Conservation (phyloP, 2,797 vertebrate species). For the Scleropages formosus region DNA sequence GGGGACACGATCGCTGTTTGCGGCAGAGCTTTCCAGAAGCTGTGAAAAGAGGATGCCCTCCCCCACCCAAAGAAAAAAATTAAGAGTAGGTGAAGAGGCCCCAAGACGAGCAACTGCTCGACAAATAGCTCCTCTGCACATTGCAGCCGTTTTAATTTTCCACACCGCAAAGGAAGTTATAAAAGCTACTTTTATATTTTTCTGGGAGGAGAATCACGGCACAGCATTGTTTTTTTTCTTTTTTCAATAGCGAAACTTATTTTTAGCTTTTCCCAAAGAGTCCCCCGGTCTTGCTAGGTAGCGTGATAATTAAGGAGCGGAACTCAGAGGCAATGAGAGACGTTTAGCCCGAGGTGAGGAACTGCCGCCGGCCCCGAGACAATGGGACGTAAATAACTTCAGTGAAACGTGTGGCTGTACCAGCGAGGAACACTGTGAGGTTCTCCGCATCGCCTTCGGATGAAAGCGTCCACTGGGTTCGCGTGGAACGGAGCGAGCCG, state of each 20-base stretch:
- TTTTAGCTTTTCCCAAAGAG: not conserved
- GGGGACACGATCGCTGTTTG: not conserved
- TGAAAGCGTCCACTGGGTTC: not conserved
- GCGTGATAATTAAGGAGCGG: not conserved
- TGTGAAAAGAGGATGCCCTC: not conserved
- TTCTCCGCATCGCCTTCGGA: not conserved
- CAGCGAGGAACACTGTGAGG: not conserved
- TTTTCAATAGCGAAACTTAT: not conserved
- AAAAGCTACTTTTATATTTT: not conserved
- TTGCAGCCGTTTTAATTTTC: not conserved
- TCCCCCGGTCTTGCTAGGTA: not conserved
- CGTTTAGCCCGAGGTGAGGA: not conserved
- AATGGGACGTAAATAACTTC: not conserved
- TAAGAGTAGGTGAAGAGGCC: constrained; percentile 1
- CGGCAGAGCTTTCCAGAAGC: not conserved
- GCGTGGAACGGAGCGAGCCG: not conserved
- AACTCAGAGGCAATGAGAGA: not conserved
- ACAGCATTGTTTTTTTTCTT: no score
- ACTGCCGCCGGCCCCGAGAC: not conserved
- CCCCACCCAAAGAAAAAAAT: not conserved
- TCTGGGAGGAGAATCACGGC: not conserved
- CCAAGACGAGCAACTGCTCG: not conserved
- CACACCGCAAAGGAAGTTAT: not conserved
- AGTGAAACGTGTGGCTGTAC: not conserved
- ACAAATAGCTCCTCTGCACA: not conserved